phyloP scores from a whole-genome alignment of 2,888 invertebrate species.

The Parasteatoda lunata region DNA sequence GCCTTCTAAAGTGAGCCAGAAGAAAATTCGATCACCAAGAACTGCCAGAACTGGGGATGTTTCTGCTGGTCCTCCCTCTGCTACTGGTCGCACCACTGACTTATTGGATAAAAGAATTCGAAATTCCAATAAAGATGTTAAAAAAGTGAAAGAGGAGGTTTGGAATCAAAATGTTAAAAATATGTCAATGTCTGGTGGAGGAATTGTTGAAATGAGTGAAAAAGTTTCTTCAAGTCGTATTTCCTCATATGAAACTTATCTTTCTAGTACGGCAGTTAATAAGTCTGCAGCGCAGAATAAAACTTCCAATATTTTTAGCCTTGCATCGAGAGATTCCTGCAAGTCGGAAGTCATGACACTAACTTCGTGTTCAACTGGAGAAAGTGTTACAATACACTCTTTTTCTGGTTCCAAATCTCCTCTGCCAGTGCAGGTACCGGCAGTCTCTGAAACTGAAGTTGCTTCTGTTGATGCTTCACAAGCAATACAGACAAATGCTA shows the following conservation, averaged over 20 bases:
- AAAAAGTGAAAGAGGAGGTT: constrained; percentile 63
- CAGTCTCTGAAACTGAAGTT: constrained; percentile 63
- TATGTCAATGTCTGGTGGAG: constrained; percentile 70
- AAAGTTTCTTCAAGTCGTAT: constrained; percentile 51
- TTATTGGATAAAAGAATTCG: constrained; percentile 24
- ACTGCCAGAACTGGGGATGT: constrained; percentile 51
- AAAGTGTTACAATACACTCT: constrained; percentile 62
- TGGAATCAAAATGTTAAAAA: constrained; percentile 68
- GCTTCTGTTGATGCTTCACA: constrained; percentile 33
- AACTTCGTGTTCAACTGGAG: constrained; percentile 63
- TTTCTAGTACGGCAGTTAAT: constrained; percentile 34
- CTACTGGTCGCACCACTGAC: constrained; percentile 26
- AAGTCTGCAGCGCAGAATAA: constrained; percentile 43
- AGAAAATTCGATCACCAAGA: constrained; percentile 60
- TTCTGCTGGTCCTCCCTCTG: constrained; percentile 31
- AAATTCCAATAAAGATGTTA: constrained; percentile 52
- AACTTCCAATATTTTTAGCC: constrained; percentile 42
- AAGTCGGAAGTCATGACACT: constrained; percentile 64
- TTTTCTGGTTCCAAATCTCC: constrained; percentile 56
- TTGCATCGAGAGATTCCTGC: constrained; percentile 53
- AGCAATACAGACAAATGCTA: constrained; percentile 27
- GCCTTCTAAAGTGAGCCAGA: constrained; percentile 45
- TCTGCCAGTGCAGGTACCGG: constrained; percentile 59
- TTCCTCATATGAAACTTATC: constrained; percentile 54
- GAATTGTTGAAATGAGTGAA: constrained; percentile 67